Evolutionary conservation across 2,888 invertebrate genomes (phyloP).

Genomic region (Salpingus planirostris): DNA sequence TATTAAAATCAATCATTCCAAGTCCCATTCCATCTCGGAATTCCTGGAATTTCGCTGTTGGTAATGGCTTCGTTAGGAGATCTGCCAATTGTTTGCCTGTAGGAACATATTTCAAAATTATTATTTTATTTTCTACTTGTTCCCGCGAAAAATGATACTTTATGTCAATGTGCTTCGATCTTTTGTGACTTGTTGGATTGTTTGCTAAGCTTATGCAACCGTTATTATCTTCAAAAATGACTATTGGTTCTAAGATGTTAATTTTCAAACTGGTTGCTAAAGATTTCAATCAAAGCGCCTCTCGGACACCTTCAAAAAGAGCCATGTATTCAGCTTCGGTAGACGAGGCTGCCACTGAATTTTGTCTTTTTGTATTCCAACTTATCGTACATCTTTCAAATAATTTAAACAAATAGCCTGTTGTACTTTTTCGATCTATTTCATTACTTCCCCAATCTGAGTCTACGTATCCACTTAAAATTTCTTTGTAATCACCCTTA

Average conservation of each 20-base stretch:
- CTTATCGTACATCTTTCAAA: neutral
- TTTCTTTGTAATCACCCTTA: constrained; percentile 11
- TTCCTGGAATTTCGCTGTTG: constrained; percentile 1
- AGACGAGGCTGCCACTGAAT: constrained; percentile 1
- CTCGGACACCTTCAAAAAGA: constrained; percentile 1
- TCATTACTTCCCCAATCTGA: constrained; percentile 1
- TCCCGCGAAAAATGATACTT: constrained; percentile 3
- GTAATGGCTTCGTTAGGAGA: constrained; percentile 1
- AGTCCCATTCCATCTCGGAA: too few species aligned
- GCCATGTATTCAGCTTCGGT: constrained; percentile 2
- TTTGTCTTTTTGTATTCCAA: constrained; percentile 2
- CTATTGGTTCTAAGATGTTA: constrained; percentile 1
- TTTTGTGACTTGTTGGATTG: constrained; percentile 1
- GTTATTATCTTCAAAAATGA: constrained; percentile 2
- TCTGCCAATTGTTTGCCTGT: constrained; percentile 2
- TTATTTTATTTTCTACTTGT: constrained; percentile 2
- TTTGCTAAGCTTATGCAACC: constrained; percentile 1
- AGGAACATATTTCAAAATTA: constrained; percentile 1
- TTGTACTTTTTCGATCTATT: neutral
- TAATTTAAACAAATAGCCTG: constrained; percentile 1
- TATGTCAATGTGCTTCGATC: constrained; percentile 2
- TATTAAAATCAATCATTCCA: too few species aligned
- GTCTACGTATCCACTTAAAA: neutral
- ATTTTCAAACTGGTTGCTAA: neutral
- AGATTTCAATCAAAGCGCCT: neutral